Conservation (phyloP, 2,888 invertebrate genomes). For the Eupithecia subfuscata region DNA sequence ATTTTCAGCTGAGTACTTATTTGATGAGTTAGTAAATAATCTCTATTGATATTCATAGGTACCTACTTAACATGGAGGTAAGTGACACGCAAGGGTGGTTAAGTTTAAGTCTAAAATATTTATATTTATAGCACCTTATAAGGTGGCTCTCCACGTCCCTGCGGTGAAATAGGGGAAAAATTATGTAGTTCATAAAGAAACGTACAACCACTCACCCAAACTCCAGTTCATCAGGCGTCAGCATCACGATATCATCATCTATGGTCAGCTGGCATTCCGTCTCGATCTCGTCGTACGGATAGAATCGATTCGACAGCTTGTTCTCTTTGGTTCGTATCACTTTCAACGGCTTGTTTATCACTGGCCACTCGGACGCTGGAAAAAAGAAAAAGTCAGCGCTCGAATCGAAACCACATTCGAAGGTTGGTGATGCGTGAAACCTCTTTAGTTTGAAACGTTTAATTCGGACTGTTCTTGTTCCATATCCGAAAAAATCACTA, state of each 20-base stretch:
- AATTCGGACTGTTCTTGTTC: neutral
- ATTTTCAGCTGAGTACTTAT: too few species aligned
- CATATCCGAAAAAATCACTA: neutral
- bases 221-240: slow-evolving; percentile 97
- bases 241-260: slow-evolving; percentile 98
- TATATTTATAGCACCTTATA: too few species aligned
- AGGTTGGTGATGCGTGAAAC: slow-evolving; percentile 14
- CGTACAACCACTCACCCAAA: slow-evolving; percentile 88
- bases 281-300: slow-evolving; percentile 97
- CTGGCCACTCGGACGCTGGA: slow-evolving; percentile 94
- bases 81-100: too few species aligned
- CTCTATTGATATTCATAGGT: too few species aligned
- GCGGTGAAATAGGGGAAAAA: neutral
- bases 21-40: too few species aligned
- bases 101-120: too few species aligned
- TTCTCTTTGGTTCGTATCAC: slow-evolving; percentile 96
- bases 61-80: too few species aligned
- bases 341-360: slow-evolving; percentile 93
- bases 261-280: slow-evolving; percentile 97
- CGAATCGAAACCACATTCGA: slow-evolving; percentile 5
- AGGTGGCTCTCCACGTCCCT: too few species aligned
- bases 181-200: neutral
- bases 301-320: slow-evolving; percentile 97
- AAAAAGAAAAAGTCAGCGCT: slow-evolving; percentile 38
- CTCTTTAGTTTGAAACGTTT: neutral